Base-by-base conservation (phyloP, 2,113 vertebrate species). In the Atrichornis clamosus region DNA sequence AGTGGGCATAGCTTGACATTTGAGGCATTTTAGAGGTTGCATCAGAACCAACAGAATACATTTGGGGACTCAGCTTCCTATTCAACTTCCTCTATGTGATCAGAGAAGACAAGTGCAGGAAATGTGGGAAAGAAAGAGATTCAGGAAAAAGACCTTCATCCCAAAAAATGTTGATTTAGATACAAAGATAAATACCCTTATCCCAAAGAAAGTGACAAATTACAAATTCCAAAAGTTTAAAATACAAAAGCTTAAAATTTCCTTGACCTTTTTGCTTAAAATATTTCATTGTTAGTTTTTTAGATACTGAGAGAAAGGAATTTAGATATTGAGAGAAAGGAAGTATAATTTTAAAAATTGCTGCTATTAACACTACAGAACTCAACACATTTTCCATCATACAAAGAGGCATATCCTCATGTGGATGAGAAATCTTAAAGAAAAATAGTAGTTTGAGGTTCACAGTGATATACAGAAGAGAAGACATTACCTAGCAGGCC, bases 1-100 rank as follows among this genome's bases (percentile, higher is more conserved):
- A 94, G 92, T 75, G 83, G 88, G 90, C 88, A 96, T 49, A 94
- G 85, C 44, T 75, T 90, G 90, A 94, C 85, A 81, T 84, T 50
- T 92, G 79, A 86, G 81, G 44, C 28, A 60, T 93, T 95, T 72
- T 60, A 84, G 82, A 96, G 76, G 79, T 75, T 92, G 60, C 64
- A 77, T 50, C 56, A 81, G 46, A 86, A 92, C n/a, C 78, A 86
- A 78, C 49, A 86, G 52, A 94, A 96, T 63, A 63, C 7, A 73
- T 62, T 93, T 63, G 53, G 53, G 55, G 76, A 86, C 32, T 64
- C 21, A 16, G 64, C 60, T 88, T 88, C 60, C n/a, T 35, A 62
- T 80, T 85, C 90, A 60, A 55, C 67, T 89, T 85, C 59, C 28
- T 75, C 33, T 39, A 7, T 1, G 0, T 78, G 47, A 88, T 8